Evolutionary conservation across 1,140 invertebrate genomes (phyloP).

Genomic region (Nylanderia fulva): DNA sequence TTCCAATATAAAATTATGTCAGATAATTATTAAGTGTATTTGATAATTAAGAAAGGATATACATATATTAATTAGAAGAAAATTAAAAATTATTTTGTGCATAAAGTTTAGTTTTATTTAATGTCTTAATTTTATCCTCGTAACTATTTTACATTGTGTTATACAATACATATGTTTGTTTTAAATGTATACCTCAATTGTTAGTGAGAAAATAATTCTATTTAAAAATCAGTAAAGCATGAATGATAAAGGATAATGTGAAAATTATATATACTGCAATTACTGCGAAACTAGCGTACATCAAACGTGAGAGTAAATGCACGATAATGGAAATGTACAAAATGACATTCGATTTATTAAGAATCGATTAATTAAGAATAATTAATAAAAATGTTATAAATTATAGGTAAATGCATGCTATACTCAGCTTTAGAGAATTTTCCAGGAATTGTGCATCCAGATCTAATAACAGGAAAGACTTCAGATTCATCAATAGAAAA

Average conservation of each 20-base stretch:
- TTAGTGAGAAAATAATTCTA: neutral
- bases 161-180: neutral
- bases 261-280: neutral
- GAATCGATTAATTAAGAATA: slow-evolving; percentile 55
- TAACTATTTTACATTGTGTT: neutral
- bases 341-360: neutral
- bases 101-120: neutral
- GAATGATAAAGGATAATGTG: neutral
- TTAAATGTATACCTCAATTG: neutral
- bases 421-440: neutral
- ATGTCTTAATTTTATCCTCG: neutral
- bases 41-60: no score
- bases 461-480: neutral
- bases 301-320: neutral
- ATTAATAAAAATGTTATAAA: slow-evolving; percentile 38
- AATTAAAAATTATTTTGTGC: neutral
- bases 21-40: neutral
- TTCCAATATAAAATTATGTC: neutral
- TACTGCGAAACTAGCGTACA: neutral
- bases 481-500: slow-evolving; percentile 21
- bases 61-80: no score
- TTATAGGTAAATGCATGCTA: neutral
- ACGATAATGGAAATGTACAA: slow-evolving; percentile 31
- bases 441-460: neutral
- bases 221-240: neutral